Evolutionary conservation across 1,140 invertebrate species (phyloP), one percentile per base, ranked within the genome.

Genomic region (Drosophila sechellia): DNA sequence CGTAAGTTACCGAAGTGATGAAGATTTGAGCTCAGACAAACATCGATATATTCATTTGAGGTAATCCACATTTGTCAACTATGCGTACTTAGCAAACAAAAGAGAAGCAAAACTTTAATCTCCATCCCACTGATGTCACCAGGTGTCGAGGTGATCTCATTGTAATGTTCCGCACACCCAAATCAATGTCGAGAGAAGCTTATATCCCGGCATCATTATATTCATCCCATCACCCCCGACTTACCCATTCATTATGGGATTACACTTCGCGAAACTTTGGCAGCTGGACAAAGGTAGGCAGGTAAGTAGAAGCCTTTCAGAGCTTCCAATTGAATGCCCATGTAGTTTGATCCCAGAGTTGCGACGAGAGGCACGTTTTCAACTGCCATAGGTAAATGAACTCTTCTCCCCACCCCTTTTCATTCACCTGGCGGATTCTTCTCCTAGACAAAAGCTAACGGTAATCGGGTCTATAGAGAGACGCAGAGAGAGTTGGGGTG

Each of bases 341-440:
- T 56, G 73, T 43, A 49, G 63, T 55, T 55, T 77, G 61, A 77
- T 77, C 73, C 56, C 48, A 54, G 42, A 68, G 42, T 42, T 55
- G 56, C 46, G 52, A 40, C 35, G 31, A 46, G 52, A 31, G 37
- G 79, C 83, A 86, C 83, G 84, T 86, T 63, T 86, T 56, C 63
- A 59, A 48, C 48, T 40, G 43, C 35, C 45, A 48, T 72, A 87
- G 83, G 83, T 83, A 89, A 89, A 87, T 79, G 84, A 87, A 87
- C 83, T 60, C 50, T 39, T 27, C 0, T 31, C 40, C 42, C 40
- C 31, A 40, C 66, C 65, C 65, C 37, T 39, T 39, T 43, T 53
- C 53, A 46, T 52, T 65, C 64, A 70, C 43, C 68, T 48, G 43
- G 42, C 53, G 42, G 57, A 31, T 73, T 52, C 49, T 35, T 64